A percentile compares a stretch with the other conserved stretches of the same genome.
Conservation (phyloP, 1,140 invertebrate genomes). For the Drosophila lini region DNA sequence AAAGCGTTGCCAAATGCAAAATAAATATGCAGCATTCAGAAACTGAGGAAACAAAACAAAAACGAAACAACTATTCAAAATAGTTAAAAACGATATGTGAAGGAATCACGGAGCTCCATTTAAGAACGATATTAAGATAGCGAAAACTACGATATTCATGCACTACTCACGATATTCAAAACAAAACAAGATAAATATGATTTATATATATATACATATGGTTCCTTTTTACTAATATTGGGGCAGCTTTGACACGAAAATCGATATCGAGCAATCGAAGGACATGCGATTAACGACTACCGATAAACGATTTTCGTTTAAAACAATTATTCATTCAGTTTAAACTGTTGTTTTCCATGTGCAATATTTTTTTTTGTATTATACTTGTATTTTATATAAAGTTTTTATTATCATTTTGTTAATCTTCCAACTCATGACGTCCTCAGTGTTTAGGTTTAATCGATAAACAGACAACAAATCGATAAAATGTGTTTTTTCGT, state of each 20-base stretch:
- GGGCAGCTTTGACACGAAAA: conserved; percentile 27
- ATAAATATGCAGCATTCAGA: conserved; percentile 38
- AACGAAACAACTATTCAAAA: conserved; percentile 47
- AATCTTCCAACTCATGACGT: conserved; percentile 11
- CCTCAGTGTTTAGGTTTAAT: conserved; percentile 45
- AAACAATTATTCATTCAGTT: conserved; percentile 31
- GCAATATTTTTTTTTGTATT: conserved; percentile 22
- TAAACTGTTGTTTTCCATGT: conserved; percentile 36
- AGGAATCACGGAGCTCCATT: conserved; percentile 8
- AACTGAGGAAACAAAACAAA: conserved; percentile 26
- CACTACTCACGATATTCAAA: conserved; percentile 50
- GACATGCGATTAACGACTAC: conserved; percentile 1
- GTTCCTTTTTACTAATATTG: conserved; percentile 22
- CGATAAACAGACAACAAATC: conserved; percentile 12
- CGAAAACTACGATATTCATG: conserved; percentile 51
- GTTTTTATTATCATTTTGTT: conserved; percentile 40
- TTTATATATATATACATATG: conserved; percentile 11
- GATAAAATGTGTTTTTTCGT: conserved; percentile 25
- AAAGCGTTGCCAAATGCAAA: conserved; percentile 71
- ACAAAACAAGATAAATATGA: conserved; percentile 15
- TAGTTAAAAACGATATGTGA: conserved; percentile 43
- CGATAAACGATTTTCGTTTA: conserved; percentile 12
- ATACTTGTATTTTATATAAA: conserved; percentile 1
- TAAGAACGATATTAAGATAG: conserved; percentile 43
- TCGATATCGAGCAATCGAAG: conserved; percentile 7